phyloP scores from a whole-genome alignment of 2,888 invertebrate genomes.

The Patella caerulea region DNA sequence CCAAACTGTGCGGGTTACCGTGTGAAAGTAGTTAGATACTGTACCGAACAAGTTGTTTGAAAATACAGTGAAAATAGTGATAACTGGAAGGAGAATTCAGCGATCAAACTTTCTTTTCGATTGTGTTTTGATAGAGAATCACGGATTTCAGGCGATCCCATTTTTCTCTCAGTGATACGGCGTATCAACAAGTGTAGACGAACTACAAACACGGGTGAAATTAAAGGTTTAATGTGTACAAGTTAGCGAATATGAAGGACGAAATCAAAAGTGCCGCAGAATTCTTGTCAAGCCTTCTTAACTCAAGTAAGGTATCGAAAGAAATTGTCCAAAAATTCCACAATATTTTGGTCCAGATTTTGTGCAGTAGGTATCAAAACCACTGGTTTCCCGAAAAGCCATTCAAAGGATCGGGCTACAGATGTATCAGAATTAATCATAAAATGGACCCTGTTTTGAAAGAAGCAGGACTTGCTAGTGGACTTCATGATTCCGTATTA shows the following conservation, averaged over 20 bases:
- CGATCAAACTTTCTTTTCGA: no score
- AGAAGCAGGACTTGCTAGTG: constrained; percentile 78
- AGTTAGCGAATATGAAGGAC: constrained; percentile 53
- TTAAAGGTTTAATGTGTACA: no score
- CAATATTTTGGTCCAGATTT: constrained; percentile 42
- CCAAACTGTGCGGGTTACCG: constrained; percentile 8
- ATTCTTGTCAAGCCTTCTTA: constrained; percentile 56
- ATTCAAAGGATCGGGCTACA: constrained; percentile 81
- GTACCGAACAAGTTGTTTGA: no score
- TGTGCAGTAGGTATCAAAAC: constrained; percentile 75
- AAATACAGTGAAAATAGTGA: no score
- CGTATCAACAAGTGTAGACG: neutral
- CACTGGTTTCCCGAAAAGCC: constrained; percentile 85
- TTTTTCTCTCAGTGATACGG: no score
- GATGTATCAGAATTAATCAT: constrained; percentile 81
- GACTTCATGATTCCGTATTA: constrained; percentile 74
- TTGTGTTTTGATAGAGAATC: no score
- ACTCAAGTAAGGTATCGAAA: constrained; percentile 43
- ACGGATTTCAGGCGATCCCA: no score
- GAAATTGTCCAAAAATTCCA: constrained; percentile 49
- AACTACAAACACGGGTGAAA: neutral
- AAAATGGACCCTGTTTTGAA: constrained; percentile 80
- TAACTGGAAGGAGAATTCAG: no score
- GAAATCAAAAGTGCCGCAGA: constrained; percentile 65
- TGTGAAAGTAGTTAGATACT: neutral